Evolutionary conservation across 2,888 invertebrate species (phyloP).

Genomic region (Idaea dimidiata): DNA sequence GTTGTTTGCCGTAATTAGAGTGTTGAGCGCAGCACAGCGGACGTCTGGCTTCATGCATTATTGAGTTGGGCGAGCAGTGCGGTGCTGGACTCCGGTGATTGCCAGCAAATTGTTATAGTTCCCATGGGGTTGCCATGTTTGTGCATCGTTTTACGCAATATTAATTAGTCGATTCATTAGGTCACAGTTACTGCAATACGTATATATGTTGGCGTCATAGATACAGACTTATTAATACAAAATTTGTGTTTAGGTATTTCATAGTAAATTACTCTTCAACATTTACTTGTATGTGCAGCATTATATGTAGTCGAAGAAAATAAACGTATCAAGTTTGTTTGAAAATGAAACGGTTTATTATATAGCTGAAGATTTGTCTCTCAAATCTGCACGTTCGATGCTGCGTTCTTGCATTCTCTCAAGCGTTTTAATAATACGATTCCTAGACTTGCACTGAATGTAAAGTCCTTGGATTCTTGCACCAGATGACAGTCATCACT

Average conservation of each 20-base stretch:
- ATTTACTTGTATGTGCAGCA: neutral
- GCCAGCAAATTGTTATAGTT: constrained; percentile 64
- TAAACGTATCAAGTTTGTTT: neutral
- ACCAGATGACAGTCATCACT: constrained; percentile 60
- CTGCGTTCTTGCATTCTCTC: constrained; percentile 42
- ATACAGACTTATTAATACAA: neutral
- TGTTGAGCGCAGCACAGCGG: constrained; percentile 49
- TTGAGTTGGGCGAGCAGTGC: constrained; percentile 53
- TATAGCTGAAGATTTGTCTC: constrained; percentile 7
- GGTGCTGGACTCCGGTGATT: constrained; percentile 49
- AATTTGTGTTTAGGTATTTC: neutral
- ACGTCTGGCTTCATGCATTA: constrained; percentile 63
- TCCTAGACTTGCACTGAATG: constrained; percentile 62
- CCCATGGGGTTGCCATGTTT: constrained; percentile 56
- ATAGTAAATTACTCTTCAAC: neutral
- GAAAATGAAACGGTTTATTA: constrained; percentile 2
- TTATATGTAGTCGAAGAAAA: neutral
- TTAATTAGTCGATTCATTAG: constrained; percentile 20
- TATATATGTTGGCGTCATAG: neutral
- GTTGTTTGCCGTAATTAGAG: constrained; percentile 59
- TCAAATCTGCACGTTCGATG: constrained; percentile 40
- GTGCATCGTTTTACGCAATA: constrained; percentile 37
- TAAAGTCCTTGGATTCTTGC: constrained; percentile 62
- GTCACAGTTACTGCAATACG: neutral
- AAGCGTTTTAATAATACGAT: constrained; percentile 65